phyloP scores from a whole-genome alignment of 2,888 invertebrate genomes.

The Bedellia somnulentella region DNA sequence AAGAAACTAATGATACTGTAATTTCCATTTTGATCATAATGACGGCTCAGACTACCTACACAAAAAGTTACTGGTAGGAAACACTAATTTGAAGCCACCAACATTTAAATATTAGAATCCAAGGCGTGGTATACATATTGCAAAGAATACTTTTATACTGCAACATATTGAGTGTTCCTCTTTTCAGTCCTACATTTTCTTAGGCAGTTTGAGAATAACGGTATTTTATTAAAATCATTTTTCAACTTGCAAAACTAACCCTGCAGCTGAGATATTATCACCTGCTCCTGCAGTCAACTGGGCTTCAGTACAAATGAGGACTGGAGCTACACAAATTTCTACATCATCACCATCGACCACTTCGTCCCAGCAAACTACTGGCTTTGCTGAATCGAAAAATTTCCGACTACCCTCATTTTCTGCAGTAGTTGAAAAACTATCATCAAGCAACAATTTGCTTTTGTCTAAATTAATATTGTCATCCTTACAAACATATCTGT shows the following conservation, averaged over 20 bases:
- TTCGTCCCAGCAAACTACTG: slow-evolving; percentile 84
- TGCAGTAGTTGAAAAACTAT: slow-evolving; percentile 77
- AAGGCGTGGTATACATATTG: no score
- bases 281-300: slow-evolving; percentile 84
- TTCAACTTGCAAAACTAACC: slow-evolving; percentile 74
- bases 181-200: no score
- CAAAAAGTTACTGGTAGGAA: background rate
- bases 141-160: no score
- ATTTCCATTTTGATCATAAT: no score
- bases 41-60: no score
- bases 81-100: no score
- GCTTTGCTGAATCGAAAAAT: slow-evolving; percentile 67
- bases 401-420: slow-evolving; percentile 59
- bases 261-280: slow-evolving; percentile 87
- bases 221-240: no score
- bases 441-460: slow-evolving; percentile 71
- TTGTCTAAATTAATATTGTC: slow-evolving; percentile 53
- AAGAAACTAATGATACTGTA: no score
- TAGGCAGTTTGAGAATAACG: no score
- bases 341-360: slow-evolving; percentile 44
- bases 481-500: slow-evolving; percentile 79
- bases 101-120: no score
- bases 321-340: slow-evolving; percentile 81
- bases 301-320: slow-evolving; percentile 79
- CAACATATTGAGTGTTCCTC: no score